Percentiles rank a stretch among this genome's conserved stretches.
Evolutionary conservation across 2,113 vertebrate species (phyloP).

Genomic region (Poeciliopsis occidentalis): DNA sequence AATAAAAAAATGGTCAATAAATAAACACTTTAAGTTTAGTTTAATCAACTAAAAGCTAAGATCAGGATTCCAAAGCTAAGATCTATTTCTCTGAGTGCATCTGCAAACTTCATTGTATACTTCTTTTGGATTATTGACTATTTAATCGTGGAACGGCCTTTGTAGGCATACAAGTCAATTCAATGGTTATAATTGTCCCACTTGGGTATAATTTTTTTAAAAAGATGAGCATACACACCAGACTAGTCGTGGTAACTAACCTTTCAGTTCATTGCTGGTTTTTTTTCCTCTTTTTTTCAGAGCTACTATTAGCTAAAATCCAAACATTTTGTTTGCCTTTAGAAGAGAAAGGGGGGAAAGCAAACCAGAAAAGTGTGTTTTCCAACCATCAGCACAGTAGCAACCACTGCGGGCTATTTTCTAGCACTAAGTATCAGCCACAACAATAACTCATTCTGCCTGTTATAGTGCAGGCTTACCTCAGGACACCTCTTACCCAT

Average conservation of each 20-base stretch:
- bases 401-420: constrained; percentile 1
- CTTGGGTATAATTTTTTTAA: too few relatives aligned
- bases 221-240: background rate
- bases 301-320: constrained; percentile 3
- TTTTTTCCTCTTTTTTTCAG: background rate
- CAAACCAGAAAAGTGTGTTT: constrained; percentile 5
- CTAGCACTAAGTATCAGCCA: background rate
- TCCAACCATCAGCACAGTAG: background rate
- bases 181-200: too few relatives aligned
- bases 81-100: too few relatives aligned
- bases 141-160: too few relatives aligned
- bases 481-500: background rate
- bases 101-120: too few relatives aligned
- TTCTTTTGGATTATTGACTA: too few relatives aligned
- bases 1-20: too few relatives aligned
- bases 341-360: background rate
- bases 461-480: background rate
- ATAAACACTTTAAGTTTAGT: too few relatives aligned
- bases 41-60: too few relatives aligned
- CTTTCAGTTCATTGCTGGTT: constrained; percentile 1
- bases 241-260: background rate
- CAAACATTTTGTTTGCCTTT: constrained; percentile 5
- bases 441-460: background rate
- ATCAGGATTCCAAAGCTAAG: too few relatives aligned
- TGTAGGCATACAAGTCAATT: too few relatives aligned